Base-by-base conservation (phyloP, 2,113 vertebrate genomes). In the Theropithecus gelada region DNA sequence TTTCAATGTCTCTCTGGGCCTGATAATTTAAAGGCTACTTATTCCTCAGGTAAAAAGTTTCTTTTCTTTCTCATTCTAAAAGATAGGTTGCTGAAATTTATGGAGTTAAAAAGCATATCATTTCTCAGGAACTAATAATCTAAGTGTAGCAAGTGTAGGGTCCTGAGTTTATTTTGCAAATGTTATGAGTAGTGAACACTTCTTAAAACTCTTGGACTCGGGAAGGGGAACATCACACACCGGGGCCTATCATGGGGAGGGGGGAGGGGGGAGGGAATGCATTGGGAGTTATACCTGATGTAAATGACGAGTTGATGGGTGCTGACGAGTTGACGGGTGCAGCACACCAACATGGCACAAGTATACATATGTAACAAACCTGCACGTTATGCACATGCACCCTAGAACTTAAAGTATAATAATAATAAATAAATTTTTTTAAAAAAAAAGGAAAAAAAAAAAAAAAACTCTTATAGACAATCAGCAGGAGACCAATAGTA, bases 121-220 rank as follows among this genome's bases (percentile, higher is more conserved):
- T 5, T 3, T 57, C n/a, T 17, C 0, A 59, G 25, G 17, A 40
- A 0, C 13, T 27, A 55, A 10, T 76, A 18, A 25, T 10, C 0
- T 32, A 72, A 70, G 22, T 45, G 0, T 38, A 59, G 1, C 6
- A 55, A 48, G 30, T 30, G 3, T 11, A 35, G 16, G 12, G 4
- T 8, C 1, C 30, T 79, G 7, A 83, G 14, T 48, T 83, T 48
- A 78, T 32, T 83, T 83, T 75, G 4, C 3, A 25, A 32, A 40
- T 70, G 0, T 78, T 38, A 8, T 1, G 32, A 5, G 0, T 79
- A 20, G 32, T 35, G 5, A 59, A 25, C 2, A 13, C 25, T 8
- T 16, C 73, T 55, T 27, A 59, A 59, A 59, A 59, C 57, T 18
- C 43, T 25, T 59, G 40, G 40, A 40, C 40, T 40, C 4, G 40